Base-by-base conservation (phyloP, 2,888 invertebrate genomes). In the Dromius quadrimaculatus region DNA sequence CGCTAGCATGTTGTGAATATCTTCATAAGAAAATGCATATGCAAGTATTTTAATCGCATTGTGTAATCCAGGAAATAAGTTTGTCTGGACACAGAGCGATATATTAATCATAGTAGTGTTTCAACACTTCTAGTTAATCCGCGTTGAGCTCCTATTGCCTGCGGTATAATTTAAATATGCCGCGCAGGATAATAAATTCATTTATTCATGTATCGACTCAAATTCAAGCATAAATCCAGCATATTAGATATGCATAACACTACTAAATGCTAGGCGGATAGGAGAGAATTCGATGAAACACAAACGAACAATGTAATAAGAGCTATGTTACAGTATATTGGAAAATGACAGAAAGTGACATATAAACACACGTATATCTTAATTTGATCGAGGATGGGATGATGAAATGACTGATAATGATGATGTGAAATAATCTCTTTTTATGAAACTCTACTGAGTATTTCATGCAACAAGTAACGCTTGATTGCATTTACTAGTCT, bases 121-220 rank as follows among this genome's bases (percentile, higher is more conserved):
- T 59, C 59, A 59, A 59, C 59, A 59, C 59, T 59, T 59, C 36
- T 13, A 41, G 28, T 36, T 59, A 59, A 59, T 59, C 59, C 59
- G 15, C 20, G 20, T n/a, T 5, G 8, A 22, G 20, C 22, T 11
- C 36, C 36, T 28, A 34, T 28, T 13, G 54, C 54, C 54, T 28
- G 32, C 59, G 34, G 36, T 19, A 59, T 19, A 17, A 34, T 59
- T 59, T 59, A 62, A 41, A 62, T 38, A 62, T 62, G 41, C 62
- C n/a, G 20, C 4, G n/a, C n/a, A 62, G 38, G 62, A 62, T 62
- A 62, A 68, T 68, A 57, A 57, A 68, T 68, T 68, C 68, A 68
- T 68, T 57, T 68, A 68, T 68, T 68, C 68, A 68, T 59, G 38
- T 43, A 68, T 68, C 57, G 57, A 54, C 47, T 66, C 15, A 54